Conservation (phyloP, 2,888 invertebrate species). For the Mystacides longicornis region DNA sequence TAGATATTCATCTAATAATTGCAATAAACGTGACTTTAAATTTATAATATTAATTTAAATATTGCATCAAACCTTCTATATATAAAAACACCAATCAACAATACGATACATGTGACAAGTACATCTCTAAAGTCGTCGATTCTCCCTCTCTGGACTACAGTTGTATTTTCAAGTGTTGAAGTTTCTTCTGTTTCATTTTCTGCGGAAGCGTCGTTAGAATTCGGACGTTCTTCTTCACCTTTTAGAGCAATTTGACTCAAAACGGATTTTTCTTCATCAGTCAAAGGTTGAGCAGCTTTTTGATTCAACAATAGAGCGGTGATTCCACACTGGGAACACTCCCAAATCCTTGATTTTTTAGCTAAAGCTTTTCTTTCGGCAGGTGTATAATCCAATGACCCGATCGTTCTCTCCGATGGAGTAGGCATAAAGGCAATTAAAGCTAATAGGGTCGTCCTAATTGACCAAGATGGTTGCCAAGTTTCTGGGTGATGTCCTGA, state of each 20-base stretch:
- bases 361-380: conserved; percentile 77
- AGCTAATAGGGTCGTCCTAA: conserved; percentile 84
- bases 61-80: conserved; percentile 21
- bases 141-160: conserved; percentile 4
- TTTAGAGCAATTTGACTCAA: conserved; percentile 47
- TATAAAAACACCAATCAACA: conserved; percentile 21
- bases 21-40: too few species aligned
- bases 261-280: conserved; percentile 45
- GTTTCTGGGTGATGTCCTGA: conserved; percentile 97
- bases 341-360: conserved; percentile 54
- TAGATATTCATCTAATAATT: too few species aligned
- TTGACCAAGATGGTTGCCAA: conserved; percentile 97
- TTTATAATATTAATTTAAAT: not conserved
- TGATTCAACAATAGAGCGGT: conserved; percentile 39
- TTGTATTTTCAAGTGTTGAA: not conserved
- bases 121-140: conserved; percentile 21
- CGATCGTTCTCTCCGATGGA: conserved; percentile 82
- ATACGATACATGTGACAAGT: conserved; percentile 18
- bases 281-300: conserved; percentile 43
- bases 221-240: conserved; percentile 41
- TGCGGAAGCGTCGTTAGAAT: conserved; percentile 29
- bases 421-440: conserved; percentile 94
- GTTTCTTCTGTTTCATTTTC: conserved; percentile 13
- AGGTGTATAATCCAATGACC: conserved; percentile 81
- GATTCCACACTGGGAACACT: conserved; percentile 41